Conservation (phyloP, 2,113 vertebrate species). For the Paratilapia polleni region DNA sequence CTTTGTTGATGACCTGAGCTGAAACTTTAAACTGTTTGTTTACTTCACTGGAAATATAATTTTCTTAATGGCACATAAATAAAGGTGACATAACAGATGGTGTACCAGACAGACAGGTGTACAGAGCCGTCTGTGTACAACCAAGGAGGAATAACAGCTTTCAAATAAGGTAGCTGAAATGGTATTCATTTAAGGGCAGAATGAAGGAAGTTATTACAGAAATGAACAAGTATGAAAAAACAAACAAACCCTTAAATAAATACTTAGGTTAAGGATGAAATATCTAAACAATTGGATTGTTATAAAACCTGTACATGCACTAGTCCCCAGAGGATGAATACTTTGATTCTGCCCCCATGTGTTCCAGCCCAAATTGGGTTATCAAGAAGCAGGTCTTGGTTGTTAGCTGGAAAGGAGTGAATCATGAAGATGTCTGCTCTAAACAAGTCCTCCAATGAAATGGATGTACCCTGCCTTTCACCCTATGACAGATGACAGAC, state of each 20-base stretch:
- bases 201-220: background rate
- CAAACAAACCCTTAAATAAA: background rate
- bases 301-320: background rate
- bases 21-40: slow-evolving; percentile 45
- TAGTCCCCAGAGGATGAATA: background rate
- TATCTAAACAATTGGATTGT: background rate
- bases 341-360: no score
- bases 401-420: background rate
- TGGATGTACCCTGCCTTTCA: background rate
- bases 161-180: background rate
- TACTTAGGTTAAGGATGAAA: background rate
- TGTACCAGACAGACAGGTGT: background rate
- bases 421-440: background rate
- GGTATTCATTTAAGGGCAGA: background rate
- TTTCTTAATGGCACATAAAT: slow-evolving; percentile 34
- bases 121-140: background rate
- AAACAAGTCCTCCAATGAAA: background rate
- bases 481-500: background rate
- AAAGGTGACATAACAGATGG: slow-evolving; percentile 7
- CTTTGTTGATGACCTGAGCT: slow-evolving; percentile 33
- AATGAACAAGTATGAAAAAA: background rate
- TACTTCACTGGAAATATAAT: slow-evolving; percentile 37
- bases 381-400: background rate
- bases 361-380: no score
- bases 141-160: background rate